Evolutionary conservation across 2,888 invertebrate genomes (phyloP).

Genomic region (Acanthosepion pharaonis): DNA sequence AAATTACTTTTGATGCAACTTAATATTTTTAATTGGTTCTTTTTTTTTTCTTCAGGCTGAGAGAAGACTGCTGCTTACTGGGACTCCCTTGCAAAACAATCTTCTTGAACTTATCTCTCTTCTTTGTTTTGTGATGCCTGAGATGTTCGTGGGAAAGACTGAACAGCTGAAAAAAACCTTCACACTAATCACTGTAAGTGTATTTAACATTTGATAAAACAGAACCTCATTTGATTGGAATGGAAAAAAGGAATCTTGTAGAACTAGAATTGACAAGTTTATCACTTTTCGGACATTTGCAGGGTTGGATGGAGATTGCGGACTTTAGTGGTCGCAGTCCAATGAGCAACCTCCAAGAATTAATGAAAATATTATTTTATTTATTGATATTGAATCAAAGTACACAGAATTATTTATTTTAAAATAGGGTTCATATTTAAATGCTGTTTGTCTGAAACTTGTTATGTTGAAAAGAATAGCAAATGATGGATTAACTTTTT

Average conservation of each 20-base stretch:
- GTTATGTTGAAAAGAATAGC: too few relatives aligned
- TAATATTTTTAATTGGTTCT: neutral
- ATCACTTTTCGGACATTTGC: neutral
- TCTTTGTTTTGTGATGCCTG: conserved; percentile 95
- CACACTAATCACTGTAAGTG: conserved; percentile 76
- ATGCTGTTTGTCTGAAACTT: too few relatives aligned
- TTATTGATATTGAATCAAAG: too few relatives aligned
- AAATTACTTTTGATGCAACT: too few relatives aligned
- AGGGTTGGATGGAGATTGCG: neutral
- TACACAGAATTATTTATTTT: too few relatives aligned
- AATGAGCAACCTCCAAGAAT: too few relatives aligned
- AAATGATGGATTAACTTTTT: too few relatives aligned
- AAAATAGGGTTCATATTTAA: too few relatives aligned
- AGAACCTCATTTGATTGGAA: too few relatives aligned
- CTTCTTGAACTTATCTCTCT: conserved; percentile 95
- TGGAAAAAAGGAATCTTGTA: too few relatives aligned
- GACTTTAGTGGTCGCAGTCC: too few relatives aligned
- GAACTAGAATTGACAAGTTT: neutral
- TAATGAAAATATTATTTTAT: too few relatives aligned
- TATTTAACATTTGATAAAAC: neutral
- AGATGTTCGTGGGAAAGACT: conserved; percentile 90
- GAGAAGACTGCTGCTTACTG: conserved; percentile 90
- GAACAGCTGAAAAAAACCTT: conserved; percentile 91
- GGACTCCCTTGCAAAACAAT: conserved; percentile 97
- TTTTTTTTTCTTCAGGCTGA: conserved; percentile 78